Conservation (phyloP, 2,113 vertebrate genomes). For the Ornithorhynchus anatinus region DNA sequence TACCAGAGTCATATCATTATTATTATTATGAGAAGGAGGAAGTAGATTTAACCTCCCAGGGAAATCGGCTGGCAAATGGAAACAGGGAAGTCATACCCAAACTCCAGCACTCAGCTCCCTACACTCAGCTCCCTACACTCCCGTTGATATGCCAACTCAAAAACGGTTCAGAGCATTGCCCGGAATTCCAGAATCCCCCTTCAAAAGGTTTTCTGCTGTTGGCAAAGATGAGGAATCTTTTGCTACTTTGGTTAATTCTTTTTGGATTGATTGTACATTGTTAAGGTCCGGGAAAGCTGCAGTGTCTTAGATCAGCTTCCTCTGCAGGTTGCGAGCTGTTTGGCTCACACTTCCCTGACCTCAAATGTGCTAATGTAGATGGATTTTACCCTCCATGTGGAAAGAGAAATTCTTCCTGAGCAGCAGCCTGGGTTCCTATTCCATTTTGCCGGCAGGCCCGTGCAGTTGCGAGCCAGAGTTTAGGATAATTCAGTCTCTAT, state of each 20-base stretch:
- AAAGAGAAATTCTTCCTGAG: neutral
- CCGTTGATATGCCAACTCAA: too few species aligned
- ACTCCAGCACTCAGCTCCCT: too few species aligned
- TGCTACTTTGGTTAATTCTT: neutral
- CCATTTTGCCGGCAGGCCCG: neutral
- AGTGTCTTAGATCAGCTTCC: neutral
- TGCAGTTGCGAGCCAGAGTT: neutral
- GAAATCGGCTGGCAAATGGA: too few species aligned
- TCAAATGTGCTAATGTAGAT: neutral
- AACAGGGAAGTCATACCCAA: too few species aligned
- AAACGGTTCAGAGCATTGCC: too few species aligned
- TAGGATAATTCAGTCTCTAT: constrained; percentile 1
- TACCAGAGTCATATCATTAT: too few species aligned
- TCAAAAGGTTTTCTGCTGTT: neutral
- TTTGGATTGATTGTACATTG: neutral
- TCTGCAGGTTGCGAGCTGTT: neutral
- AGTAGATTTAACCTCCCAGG: too few species aligned
- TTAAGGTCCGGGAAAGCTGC: neutral
- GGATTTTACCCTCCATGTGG: neutral
- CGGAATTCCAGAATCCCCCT: neutral
- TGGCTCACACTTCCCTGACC: neutral
- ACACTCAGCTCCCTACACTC: too few species aligned
- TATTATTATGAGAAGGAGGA: too few species aligned
- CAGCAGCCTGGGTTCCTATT: neutral
- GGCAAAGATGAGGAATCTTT: neutral